These are phyloP conservation scores for Tupaia chinensis DNA, from an alignment of 2,113 vertebrate genomes.

Conservation along the genomic window DNA sequence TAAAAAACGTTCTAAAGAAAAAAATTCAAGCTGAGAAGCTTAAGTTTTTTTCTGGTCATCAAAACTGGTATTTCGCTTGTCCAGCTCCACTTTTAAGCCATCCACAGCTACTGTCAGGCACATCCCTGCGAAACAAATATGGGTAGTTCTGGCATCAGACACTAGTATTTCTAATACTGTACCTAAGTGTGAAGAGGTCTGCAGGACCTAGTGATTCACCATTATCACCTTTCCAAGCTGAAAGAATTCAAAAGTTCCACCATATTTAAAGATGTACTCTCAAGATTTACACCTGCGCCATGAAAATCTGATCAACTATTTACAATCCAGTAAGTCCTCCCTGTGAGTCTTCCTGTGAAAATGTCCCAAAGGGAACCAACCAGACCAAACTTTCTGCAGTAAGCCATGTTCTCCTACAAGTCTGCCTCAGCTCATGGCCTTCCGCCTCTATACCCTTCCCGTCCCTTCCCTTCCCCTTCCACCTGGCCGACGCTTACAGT, in stretches of 20 bases:
- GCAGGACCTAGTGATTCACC: constrained; percentile 1
- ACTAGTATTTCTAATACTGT: background rate
- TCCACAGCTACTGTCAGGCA: background rate
- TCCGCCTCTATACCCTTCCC: background rate
- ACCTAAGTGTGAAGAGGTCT: background rate
- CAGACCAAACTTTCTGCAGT: background rate
- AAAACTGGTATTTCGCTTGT: background rate
- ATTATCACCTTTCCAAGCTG: constrained; percentile 30
- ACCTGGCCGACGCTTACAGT: background rate
- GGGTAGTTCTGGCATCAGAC: background rate
- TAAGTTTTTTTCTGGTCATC: background rate
- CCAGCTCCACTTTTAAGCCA: background rate
- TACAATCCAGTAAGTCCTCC: constrained; percentile 5
- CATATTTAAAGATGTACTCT: background rate
- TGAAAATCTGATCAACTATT: constrained; percentile 53
- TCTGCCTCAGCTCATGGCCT: background rate
- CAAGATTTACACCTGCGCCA: constrained; percentile 35
- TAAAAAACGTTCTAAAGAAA: background rate
- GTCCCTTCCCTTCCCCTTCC: constrained; percentile 1
- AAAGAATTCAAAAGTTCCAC: constrained; percentile 12
- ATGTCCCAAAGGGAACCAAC: constrained; percentile 33
- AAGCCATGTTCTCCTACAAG: background rate
- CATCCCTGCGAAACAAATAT: background rate
- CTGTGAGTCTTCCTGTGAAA: constrained; percentile 5
- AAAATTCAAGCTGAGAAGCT: constrained; percentile 8